A percentile compares a stretch with the other conserved stretches of the same genome.
Conservation (phyloP, 2,888 invertebrate genomes). For the Drosophila mayaguana region DNA sequence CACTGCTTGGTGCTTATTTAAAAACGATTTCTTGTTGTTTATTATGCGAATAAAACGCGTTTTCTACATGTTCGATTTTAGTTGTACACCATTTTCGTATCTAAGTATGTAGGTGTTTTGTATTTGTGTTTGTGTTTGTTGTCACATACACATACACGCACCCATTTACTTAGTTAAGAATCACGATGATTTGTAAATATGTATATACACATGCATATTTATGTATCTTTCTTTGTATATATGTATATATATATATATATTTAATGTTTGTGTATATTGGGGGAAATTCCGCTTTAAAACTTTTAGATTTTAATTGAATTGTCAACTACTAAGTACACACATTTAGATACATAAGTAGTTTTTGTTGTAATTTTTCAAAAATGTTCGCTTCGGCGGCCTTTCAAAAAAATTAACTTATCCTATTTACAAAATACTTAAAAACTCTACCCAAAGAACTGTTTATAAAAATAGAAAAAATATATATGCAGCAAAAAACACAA, state of each 20-base stretch:
- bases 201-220: constrained; percentile 39
- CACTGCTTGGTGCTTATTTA: constrained; percentile 18
- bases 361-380: constrained; percentile 26
- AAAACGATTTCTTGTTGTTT: constrained; percentile 52
- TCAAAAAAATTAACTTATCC: constrained; percentile 60
- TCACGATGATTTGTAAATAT: constrained; percentile 59
- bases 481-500: constrained; percentile 26
- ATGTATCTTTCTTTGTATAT: constrained; percentile 25
- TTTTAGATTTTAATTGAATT: constrained; percentile 59
- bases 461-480: constrained; percentile 51
- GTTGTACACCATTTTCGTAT: constrained; percentile 25
- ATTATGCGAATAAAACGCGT: constrained; percentile 65
- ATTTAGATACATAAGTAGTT: constrained; percentile 56
- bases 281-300: constrained; percentile 41
- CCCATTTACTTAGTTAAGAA: constrained; percentile 45
- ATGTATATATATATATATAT: constrained; percentile 35
- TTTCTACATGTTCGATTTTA: constrained; percentile 57
- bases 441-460: constrained; percentile 26
- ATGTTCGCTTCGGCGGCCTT: constrained; percentile 44
- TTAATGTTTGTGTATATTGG: constrained; percentile 29
- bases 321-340: constrained; percentile 63
- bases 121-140: not conserved
- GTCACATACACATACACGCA: not conserved
- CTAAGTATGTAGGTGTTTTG: constrained; percentile 9
- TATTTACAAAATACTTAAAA: constrained; percentile 65